Percentiles rank a stretch among this genome's conserved stretches.
Conservation (phyloP, 2,797 vertebrate genomes). For the Zenarchopterus dispar region DNA sequence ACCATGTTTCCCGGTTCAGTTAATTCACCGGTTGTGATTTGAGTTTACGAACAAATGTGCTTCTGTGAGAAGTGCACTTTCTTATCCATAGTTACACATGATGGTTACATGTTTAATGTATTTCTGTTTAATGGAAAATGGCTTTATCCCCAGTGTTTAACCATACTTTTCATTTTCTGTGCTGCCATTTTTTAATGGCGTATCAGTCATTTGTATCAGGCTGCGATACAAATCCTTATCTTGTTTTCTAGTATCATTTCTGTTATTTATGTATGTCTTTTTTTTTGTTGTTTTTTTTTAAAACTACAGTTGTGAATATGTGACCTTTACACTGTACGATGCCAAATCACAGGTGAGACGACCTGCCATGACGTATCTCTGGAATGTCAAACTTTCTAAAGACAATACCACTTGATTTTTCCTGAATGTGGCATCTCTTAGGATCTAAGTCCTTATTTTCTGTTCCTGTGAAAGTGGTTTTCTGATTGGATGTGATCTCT, state of each 20-base stretch:
- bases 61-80: constrained; percentile 5
- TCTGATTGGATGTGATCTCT: constrained; percentile 31
- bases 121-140: constrained; percentile 6
- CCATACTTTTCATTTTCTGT: too few relatives aligned
- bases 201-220: too few relatives aligned
- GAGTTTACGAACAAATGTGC: background rate
- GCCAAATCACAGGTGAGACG: constrained; percentile 17
- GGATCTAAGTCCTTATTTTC: constrained; percentile 30
- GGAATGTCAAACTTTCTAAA: constrained; percentile 38
- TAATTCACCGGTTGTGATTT: too few relatives aligned
- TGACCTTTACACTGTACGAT: constrained; percentile 65
- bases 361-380: constrained; percentile 38
- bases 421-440: constrained; percentile 23
- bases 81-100: too few relatives aligned
- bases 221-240: too few relatives aligned
- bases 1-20: too few relatives aligned
- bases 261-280: background rate
- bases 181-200: too few relatives aligned
- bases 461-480: constrained; percentile 24
- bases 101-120: background rate
- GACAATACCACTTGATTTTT: constrained; percentile 3
- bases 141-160: too few relatives aligned
- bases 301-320: constrained; percentile 22
- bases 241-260: too few relatives aligned
- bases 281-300: constrained; percentile 3